Evolutionary conservation across 2,888 invertebrate species (phyloP), one percentile per base, ranked within the genome.

Genomic region (Drosophila atripex): DNA sequence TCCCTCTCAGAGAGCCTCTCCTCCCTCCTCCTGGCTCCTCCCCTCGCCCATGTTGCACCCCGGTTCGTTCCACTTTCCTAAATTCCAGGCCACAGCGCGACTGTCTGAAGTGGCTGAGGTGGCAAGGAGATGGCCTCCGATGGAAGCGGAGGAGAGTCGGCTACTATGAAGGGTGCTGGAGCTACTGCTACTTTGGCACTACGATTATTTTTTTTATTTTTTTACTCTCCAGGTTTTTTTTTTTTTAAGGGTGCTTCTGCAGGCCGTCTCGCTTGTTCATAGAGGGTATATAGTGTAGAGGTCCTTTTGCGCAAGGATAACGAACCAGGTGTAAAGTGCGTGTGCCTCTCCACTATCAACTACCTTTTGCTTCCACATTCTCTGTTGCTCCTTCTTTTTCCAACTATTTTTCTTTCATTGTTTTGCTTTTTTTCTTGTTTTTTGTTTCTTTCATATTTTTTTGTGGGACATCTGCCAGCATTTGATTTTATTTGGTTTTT

Each of bases 201-300:
- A 16, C 23, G 28, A 45, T 43, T 30, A 39, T 55, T 77, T 69
- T 71, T 57, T 41, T 65, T 63, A 55, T 72, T 80, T 69, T 45
- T 46, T n/a, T n/a, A n/a, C n/a, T n/a, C n/a, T n/a, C n/a, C n/a
- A n/a, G n/a, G n/a, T n/a, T 51, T 55, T 66, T 66, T 57, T 30
- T 56, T 50, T 69, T 73, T 86, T 72, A 84, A 72, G 86, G 84
- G 88, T 84, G 88, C 77, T 84, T 77, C 76, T 79, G 52, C 35
- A 11, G 46, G 46, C 21, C 45, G 21, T 60, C 59, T 58, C 46
- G 12, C 12, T 60, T 3, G 3, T 59, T n/a, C 45, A 28, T n/a
- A 25, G 11, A n/a, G n/a, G n/a, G 39, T 9, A 49, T 25, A 25
- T 7, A 2, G 25, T 25, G 8, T 7, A 49, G 61, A 73, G 43